Evolutionary conservation across 2,888 invertebrate species (phyloP), one percentile per base, ranked within the genome.

Genomic region (Portevinia maculata): DNA sequence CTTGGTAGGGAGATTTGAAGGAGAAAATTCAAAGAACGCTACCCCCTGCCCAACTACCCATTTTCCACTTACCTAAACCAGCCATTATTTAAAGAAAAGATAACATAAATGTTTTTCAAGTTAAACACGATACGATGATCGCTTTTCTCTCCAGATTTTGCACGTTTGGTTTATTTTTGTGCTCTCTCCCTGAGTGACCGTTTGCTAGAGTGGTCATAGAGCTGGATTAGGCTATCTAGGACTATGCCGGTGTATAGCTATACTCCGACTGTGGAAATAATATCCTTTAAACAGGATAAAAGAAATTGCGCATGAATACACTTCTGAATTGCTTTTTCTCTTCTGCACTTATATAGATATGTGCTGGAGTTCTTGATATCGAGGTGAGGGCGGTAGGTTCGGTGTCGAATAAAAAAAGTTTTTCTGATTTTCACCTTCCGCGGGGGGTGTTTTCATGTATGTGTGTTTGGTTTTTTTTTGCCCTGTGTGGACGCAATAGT

Each of bases 251-350:
- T n/a, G 57, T 19, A 30, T 11, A 28, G 24, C 24, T 24, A 32
- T 24, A 52, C 44, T 37, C 44, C 30, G 46, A 21, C 64, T 81
- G 70, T 65, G 76, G 70, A 70, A 76, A 75, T 70, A 75, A 76
- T 81, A 89, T 90, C 87, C 89, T 88, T 87, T 87, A 89, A 90
- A 89, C 89, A 89, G 90, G 89, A 90, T 89, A 88, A 89, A 90
- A 87, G 90, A 88, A 89, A 90, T 89, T 90, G 89, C 89, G 89
- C 90, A 89, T 89, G 90, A 89, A 89, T 89, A 89, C 88, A 88
- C 90, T 89, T 89, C 89, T 89, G 89, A 86, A 85, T 87, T 75
- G 81, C 76, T 81, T 81, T 44, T 75, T 60, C 76, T 81, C 81
- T 64, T 44, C 3, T 46, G 69, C 64, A 64, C 69, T 55, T 55